Base-by-base conservation (phyloP, 1,140 invertebrate genomes). In the Ceratina australensis region DNA sequence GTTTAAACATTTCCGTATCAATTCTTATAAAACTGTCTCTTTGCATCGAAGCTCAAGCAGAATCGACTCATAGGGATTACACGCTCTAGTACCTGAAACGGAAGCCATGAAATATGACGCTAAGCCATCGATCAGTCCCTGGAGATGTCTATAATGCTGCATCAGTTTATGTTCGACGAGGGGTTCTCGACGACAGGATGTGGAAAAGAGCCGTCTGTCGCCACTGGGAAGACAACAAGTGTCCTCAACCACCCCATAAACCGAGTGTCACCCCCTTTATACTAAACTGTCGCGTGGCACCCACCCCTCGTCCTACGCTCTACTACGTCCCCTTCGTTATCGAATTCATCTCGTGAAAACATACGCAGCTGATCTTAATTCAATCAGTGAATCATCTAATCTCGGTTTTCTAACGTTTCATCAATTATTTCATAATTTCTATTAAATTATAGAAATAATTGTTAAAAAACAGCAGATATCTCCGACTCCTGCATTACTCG, bases 191-290 rank as follows among this genome's bases (percentile, higher is more conserved):
- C 61, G 59, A 59, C 73, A 71, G 82, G 79, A 84, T 73, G 82
- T 59, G 60, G 67, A 84, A 85, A 85, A 84, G 83, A 79, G 67
- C 79, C 79, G 79, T 79, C 80, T 81, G 82, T 63, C 82, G 83
- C 74, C 24, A 64, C 57, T 61, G 68, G 80, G 83, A 85, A 82
- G 73, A 72, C 61, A 61, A 82, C 80, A 82, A 85, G 83, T 84
- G 82, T 79, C 26, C 83, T 85, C 66, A 16, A 42, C 20, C 71
- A 28, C 47, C 52, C 61, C 56, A 24, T 59, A 28, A 49, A 26
- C 50, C 63, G 33, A 22, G 50, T 50, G 57, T 60, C 74, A 71
- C 18, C 26, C 66, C 76, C 20, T 28, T 57, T 71, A 56, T 33
- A 73, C 49, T 63, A 71, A 71, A 71, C 57, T 20, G 64, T 59